Percentiles rank a stretch among this genome's conserved stretches.
phyloP scores from a whole-genome alignment of 2,113 vertebrate species.

The Lepisosteus osseus region DNA sequence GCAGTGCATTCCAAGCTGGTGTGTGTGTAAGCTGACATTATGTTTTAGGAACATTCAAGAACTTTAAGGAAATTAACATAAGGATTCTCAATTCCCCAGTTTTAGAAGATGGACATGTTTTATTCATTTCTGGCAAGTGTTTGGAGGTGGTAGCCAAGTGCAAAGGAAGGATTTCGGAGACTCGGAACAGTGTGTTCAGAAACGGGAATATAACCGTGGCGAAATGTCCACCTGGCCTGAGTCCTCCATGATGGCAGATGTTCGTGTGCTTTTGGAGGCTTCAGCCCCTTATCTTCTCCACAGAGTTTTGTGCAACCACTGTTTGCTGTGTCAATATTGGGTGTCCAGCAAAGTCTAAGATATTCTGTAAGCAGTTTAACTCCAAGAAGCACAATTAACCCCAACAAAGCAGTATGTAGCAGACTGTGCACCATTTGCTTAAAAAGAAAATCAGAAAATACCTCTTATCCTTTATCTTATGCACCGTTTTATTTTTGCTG shows the following conservation, averaged over 20 bases:
- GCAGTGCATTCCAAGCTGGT: no score
- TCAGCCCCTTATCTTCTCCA: conserved; percentile 9
- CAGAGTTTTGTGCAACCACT: conserved; percentile 22
- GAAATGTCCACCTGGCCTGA: background rate
- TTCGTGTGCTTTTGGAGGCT: background rate
- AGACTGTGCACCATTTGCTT: conserved; percentile 1
- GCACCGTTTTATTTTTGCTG: background rate
- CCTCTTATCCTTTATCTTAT: background rate
- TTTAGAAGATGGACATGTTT: no score
- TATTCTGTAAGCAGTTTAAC: conserved; percentile 24
- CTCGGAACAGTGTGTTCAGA: no score
- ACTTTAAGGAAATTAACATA: background rate
- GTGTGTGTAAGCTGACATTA: no score
- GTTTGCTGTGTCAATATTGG: conserved; percentile 28
- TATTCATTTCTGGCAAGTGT: no score
- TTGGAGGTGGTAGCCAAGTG: no score
- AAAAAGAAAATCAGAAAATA: conserved; percentile 36
- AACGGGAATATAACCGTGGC: background rate
- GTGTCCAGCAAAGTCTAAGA: conserved; percentile 11
- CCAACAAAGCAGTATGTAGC: background rate
- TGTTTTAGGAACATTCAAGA: background rate
- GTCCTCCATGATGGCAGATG: background rate
- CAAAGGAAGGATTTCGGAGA: no score
- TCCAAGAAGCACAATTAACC: conserved; percentile 3
- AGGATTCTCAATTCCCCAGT: no score